Evolutionary conservation across 2,113 vertebrate genomes (phyloP).

Genomic region (Podilymbus podiceps): DNA sequence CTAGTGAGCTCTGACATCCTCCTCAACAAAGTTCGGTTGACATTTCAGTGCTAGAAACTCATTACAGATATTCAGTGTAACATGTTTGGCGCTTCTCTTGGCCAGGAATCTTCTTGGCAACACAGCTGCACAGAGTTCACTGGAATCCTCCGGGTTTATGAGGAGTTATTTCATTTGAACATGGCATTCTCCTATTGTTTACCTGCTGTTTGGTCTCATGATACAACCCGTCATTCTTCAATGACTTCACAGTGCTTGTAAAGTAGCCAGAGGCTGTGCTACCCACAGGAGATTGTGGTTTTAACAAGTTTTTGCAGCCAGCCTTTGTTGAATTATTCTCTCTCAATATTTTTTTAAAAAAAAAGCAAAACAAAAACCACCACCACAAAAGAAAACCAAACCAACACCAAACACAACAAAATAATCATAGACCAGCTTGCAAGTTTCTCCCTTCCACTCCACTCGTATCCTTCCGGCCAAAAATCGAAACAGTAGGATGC

Average conservation of each 20-base stretch:
- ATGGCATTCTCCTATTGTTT: neutral
- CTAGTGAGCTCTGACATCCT: neutral
- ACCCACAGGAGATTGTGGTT: neutral
- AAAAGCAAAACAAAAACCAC: neutral
- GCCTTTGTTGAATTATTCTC: neutral
- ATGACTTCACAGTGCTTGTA: neutral
- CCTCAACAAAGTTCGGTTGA: neutral
- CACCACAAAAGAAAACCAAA: too few relatives aligned
- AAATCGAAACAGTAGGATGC: neutral
- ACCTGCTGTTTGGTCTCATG: neutral
- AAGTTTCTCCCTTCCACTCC: neutral
- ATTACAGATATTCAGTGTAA: neutral
- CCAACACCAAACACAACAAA: too few relatives aligned
- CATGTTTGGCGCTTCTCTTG: neutral
- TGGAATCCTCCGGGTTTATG: neutral
- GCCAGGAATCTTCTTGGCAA: neutral
- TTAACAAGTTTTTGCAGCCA: neutral
- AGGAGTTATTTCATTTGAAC: neutral
- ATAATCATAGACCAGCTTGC: neutral
- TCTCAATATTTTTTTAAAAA: neutral
- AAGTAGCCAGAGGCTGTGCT: neutral
- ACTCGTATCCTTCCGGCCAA: neutral
- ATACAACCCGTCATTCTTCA: neutral
- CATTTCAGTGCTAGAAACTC: neutral
- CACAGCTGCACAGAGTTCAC: neutral